phyloP scores from a whole-genome alignment of 2,888 invertebrate genomes.

The Leucania comma region DNA sequence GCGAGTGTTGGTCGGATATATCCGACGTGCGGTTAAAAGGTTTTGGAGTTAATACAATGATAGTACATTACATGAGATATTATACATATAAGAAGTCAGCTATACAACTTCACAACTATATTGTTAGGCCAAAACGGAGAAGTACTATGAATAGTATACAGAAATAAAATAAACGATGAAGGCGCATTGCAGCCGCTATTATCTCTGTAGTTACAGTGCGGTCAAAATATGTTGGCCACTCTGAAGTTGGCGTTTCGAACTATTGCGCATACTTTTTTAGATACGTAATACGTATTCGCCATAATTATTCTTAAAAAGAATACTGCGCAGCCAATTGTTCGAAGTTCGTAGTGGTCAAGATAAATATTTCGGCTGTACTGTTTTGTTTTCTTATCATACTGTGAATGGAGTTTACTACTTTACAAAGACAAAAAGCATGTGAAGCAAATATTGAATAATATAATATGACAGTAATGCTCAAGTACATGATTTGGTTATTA shows the following conservation, averaged over 20 bases:
- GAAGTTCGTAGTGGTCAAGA: no score
- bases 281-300: no score
- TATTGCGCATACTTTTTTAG: no score
- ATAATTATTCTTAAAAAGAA: no score
- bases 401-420: neutral
- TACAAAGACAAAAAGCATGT: neutral
- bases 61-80: neutral
- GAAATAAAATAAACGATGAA: slow-evolving; percentile 28
- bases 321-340: no score
- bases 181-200: neutral
- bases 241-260: no score
- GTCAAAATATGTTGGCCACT: no score
- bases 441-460: slow-evolving; percentile 22
- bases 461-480: slow-evolving; percentile 44
- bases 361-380: no score
- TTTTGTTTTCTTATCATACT: no score
- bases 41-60: neutral
- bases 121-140: slow-evolving; percentile 7
- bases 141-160: slow-evolving; percentile 18
- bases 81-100: neutral
- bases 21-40: no score
- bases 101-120: slow-evolving; percentile 20
- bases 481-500: slow-evolving; percentile 47
- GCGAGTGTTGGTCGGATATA: no score
- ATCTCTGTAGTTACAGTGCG: no score